Percentiles rank a stretch among this genome's conserved stretches.
These are phyloP conservation scores for Bellardia bayeri DNA, from an alignment of 2,888 invertebrate species.

Conservation along the genomic window DNA sequence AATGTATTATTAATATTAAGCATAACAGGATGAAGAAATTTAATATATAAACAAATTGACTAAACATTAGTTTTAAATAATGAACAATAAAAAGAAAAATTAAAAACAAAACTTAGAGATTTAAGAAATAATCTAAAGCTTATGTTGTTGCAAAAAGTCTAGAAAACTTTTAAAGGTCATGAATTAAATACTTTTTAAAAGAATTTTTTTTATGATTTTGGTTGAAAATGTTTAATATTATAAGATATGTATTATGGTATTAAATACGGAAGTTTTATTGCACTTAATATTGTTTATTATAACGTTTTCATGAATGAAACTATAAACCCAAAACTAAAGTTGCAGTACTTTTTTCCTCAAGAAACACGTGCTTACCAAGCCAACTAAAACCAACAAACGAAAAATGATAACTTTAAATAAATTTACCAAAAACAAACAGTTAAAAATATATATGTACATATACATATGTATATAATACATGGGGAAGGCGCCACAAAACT, in stretches of 20 bases:
- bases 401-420: neutral
- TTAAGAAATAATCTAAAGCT: neutral
- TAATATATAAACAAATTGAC: neutral
- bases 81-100: neutral
- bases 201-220: too few relatives aligned
- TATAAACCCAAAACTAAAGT: neutral
- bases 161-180: too few relatives aligned
- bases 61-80: neutral
- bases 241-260: neutral
- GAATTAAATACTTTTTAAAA: too few relatives aligned
- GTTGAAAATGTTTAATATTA: too few relatives aligned
- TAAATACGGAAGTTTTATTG: neutral
- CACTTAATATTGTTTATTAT: neutral
- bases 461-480: neutral
- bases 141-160: too few relatives aligned
- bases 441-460: constrained; percentile 1
- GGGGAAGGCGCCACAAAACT: constrained; percentile 62
- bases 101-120: neutral
- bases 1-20: neutral
- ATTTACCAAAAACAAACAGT: constrained; percentile 1
- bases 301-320: constrained; percentile 1
- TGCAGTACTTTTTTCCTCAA: neutral
- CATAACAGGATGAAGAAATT: constrained; percentile 46
- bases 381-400: neutral
- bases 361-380: constrained; percentile 22